phyloP scores from a whole-genome alignment of 2,888 invertebrate species.

The Acleris holmiana region DNA sequence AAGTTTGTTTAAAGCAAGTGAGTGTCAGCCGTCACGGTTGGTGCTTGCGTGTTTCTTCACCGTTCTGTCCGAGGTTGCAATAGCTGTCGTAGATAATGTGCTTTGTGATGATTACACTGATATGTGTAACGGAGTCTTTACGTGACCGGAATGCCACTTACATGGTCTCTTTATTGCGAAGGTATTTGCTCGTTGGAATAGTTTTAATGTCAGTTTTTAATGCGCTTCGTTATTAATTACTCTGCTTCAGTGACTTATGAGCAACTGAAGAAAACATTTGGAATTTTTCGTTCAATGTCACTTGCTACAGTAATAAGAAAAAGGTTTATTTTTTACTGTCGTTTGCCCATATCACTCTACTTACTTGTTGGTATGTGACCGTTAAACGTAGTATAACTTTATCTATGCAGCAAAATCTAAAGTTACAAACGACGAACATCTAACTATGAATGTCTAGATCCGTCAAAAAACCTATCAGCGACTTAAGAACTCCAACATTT shows the following conservation, averaged over 20 bases:
- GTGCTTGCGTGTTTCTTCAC: slow-evolving; percentile 66
- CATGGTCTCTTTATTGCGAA: slow-evolving; percentile 44
- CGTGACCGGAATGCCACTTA: slow-evolving; percentile 53
- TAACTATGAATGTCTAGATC: no score
- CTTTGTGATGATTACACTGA: slow-evolving; percentile 64
- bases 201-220: slow-evolving; percentile 38
- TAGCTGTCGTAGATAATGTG: slow-evolving; percentile 71
- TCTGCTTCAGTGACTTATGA: slow-evolving; percentile 5
- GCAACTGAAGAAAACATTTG: neutral
- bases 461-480: no score
- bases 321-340: no score
- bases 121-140: slow-evolving; percentile 73
- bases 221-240: slow-evolving; percentile 10
- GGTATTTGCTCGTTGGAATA: slow-evolving; percentile 44
- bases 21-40: slow-evolving; percentile 76
- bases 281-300: no score
- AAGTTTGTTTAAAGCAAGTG: slow-evolving; percentile 50
- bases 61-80: slow-evolving; percentile 67
- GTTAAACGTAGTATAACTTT: no score
- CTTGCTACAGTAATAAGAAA: no score
- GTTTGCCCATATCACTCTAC: no score
- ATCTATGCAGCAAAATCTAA: no score
- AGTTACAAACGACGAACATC: no score
- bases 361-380: no score
- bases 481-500: no score